Conservation (phyloP, 2,888 invertebrate genomes). For the Orchesella flavescens region DNA sequence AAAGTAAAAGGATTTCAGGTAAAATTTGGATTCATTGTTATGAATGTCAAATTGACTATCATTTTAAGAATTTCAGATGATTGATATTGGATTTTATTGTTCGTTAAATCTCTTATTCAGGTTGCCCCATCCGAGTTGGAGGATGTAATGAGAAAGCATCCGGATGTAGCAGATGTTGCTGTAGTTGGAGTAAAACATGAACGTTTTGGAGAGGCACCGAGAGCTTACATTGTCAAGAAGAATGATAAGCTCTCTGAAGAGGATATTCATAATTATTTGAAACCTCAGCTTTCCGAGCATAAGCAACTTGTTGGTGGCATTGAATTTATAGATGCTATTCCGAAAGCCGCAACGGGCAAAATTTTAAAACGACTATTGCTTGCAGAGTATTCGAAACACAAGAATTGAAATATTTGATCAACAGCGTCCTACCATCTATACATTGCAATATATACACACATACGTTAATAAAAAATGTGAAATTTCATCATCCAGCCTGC, state of each 20-base stretch:
- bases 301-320: constrained; percentile 84
- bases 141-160: constrained; percentile 81
- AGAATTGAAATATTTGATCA: neutral
- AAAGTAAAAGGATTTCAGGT: constrained; percentile 60
- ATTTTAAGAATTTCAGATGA: no score
- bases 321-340: constrained; percentile 78
- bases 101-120: constrained; percentile 74
- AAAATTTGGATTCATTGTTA: constrained; percentile 5
- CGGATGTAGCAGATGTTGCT: constrained; percentile 85
- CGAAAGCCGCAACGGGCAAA: constrained; percentile 73
- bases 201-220: constrained; percentile 83
- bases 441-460: neutral
- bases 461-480: neutral
- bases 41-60: neutral
- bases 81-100: no score
- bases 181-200: constrained; percentile 85
- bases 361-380: constrained; percentile 72
- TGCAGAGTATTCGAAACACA: constrained; percentile 33
- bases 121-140: constrained; percentile 93
- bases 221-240: constrained; percentile 82
- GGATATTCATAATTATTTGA: constrained; percentile 80
- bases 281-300: constrained; percentile 82
- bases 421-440: neutral
- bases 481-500: no score
- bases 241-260: constrained; percentile 75